phyloP scores from a whole-genome alignment of 2,797 vertebrate species.

The Aselliscus stoliczkanus region DNA sequence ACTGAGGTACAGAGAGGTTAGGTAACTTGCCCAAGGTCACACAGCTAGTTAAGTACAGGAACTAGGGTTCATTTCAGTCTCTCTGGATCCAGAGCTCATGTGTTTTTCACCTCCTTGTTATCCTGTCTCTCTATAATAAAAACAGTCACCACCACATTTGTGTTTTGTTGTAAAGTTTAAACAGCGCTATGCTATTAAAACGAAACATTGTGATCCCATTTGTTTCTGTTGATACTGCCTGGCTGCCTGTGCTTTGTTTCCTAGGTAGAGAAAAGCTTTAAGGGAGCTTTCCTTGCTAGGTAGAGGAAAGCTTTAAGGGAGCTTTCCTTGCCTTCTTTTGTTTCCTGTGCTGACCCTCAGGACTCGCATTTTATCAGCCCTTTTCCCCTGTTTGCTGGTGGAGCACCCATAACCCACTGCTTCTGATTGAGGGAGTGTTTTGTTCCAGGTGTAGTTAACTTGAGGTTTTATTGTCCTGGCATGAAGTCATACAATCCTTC shows the following conservation, averaged over 20 bases:
- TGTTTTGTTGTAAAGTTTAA: background rate
- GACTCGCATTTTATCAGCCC: background rate
- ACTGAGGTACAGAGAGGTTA: background rate
- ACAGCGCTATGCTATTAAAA: background rate
- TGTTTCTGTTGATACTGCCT: background rate
- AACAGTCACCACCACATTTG: background rate
- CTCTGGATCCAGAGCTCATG: background rate
- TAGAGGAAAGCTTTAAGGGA: background rate
- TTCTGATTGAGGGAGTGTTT: background rate
- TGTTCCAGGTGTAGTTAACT: slow-evolving; percentile 49
- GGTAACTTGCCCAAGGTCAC: background rate
- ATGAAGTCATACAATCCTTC: background rate
- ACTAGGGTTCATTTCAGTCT: background rate
- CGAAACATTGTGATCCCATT: background rate
- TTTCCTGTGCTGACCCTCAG: background rate
- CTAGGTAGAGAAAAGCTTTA: background rate
- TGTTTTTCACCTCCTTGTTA: background rate
- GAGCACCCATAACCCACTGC: background rate
- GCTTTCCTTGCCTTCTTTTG: background rate
- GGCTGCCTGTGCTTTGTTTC: background rate
- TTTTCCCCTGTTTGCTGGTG: background rate
- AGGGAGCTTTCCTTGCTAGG: background rate
- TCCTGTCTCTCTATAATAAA: background rate
- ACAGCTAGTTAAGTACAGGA: background rate
- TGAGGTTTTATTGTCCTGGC: background rate